Base-by-base conservation (phyloP, 1,140 invertebrate species). In the Bombus soroeensis region DNA sequence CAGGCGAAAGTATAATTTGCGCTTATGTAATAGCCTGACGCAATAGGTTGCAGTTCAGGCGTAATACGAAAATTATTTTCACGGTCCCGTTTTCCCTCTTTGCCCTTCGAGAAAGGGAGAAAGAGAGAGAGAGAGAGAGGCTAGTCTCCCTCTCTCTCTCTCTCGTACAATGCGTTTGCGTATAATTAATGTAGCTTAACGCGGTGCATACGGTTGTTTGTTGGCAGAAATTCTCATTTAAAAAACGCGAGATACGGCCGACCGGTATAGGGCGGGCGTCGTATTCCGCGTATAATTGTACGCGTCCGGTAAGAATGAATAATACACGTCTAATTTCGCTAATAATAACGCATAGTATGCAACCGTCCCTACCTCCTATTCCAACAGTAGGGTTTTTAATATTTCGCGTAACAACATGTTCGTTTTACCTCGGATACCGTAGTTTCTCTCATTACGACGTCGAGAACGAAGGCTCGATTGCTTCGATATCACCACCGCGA, bases 311-410 rank as follows among this genome's bases (percentile, higher is more conserved):
- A 73, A 73, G 68, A 80, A 85, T 80, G 83, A 85, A 85, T 80
- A 85, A 85, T 80, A 73, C 76, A 80, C 77, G 68, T 72, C 83
- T 85, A 85, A 85, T 85, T 85, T 43, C 77, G 68, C 77, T 85
- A 85, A 85, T 85, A 85, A 71, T 41, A 70, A 77, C 47, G 81
- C 74, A 76, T n/a, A 47, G 47, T n/a, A n/a, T 39, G 68, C 43
- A 53, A n/a, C 41, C 28, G 25, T 59, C 57, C n/a, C 75, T 9
- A 12, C 32, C 32, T 32, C 1, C 39, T 18, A 32, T 9, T 22
- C 9, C 22, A 9, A 5, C 15, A 5, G 37, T 13, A n/a, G 22
- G 32, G 53, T n/a, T 47, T 85, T 85, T 64, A 59, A 73, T 78
- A 70, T 83, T 83, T 83, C 74, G 43, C 59, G 57, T 9, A 37